A percentile compares a stretch with the other conserved stretches of the same genome.
phyloP scores from a whole-genome alignment of 2,113 vertebrate genomes.

The Isurus oxyrinchus region DNA sequence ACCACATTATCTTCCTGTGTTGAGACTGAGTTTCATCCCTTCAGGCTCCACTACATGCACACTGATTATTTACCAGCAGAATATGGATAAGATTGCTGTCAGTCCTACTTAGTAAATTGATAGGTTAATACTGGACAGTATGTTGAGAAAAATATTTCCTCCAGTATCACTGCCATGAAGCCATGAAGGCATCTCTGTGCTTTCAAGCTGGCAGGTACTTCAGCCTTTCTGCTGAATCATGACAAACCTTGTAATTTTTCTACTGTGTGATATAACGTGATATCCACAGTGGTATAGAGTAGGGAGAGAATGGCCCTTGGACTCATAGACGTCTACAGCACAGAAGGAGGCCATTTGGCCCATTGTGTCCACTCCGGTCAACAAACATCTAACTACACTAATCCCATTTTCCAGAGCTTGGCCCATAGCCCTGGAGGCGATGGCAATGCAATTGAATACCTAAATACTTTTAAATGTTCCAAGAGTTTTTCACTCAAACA shows the following conservation, averaged over 20 bases:
- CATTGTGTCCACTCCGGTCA: too few species aligned
- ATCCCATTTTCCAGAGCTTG: too few species aligned
- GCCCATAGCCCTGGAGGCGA: too few species aligned
- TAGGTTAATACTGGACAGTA: background rate
- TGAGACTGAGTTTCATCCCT: constrained; percentile 23
- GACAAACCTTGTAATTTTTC: background rate
- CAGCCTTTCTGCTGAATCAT: background rate
- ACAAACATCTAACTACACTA: too few species aligned
- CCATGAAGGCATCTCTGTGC: background rate
- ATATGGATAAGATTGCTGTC: constrained; percentile 13
- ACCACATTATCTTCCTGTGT: background rate
- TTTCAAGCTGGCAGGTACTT: background rate
- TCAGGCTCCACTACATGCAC: background rate
- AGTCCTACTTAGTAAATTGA: background rate
- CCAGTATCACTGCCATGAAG: background rate
- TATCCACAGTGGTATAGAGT: background rate
- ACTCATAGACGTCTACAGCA: too few species aligned
- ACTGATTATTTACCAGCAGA: constrained; percentile 19
- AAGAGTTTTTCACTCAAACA: too few species aligned
- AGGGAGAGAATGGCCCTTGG: too few species aligned
- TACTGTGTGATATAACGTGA: background rate
- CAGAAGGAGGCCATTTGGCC: too few species aligned
- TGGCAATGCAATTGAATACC: too few species aligned
- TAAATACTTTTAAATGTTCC: too few species aligned
- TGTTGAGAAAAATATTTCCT: constrained; percentile 1